phyloP scores from a whole-genome alignment of 2,888 invertebrate genomes.

The Nasonovia ribisnigri region DNA sequence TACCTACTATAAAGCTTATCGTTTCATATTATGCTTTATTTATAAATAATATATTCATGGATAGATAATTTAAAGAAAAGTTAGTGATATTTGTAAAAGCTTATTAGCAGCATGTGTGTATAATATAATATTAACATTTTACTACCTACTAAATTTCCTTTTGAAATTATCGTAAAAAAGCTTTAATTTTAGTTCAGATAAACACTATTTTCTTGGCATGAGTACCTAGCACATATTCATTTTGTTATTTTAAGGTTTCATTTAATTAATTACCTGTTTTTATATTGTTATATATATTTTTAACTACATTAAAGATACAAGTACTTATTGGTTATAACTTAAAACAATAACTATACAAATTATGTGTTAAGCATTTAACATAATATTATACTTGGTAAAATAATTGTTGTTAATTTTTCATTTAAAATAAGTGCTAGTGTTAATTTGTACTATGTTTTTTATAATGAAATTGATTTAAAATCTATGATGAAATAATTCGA shows the following conservation, averaged over 20 bases:
- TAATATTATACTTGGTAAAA: not conserved
- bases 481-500: not conserved
- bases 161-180: not conserved
- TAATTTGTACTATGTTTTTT: not conserved
- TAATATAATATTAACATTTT: not conserved
- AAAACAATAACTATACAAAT: not conserved
- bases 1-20: slow-evolving; percentile 19
- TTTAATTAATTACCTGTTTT: not conserved
- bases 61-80: slow-evolving; percentile 46
- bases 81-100: slow-evolving; percentile 48
- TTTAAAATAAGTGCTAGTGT: not conserved
- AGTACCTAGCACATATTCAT: not conserved
- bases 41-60: slow-evolving; percentile 42
- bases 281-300: not conserved
- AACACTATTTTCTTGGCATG: not conserved
- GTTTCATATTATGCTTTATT: slow-evolving; percentile 13
- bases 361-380: not conserved
- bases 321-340: not conserved
- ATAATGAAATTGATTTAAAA: not conserved
- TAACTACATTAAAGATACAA: not conserved
- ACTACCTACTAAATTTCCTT: not conserved
- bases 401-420: not conserved
- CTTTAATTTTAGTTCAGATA: not conserved
- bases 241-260: not conserved
- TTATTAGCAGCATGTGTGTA: slow-evolving; percentile 32